Base-by-base conservation (phyloP, 2,888 invertebrate genomes). In the Pocota personata region DNA sequence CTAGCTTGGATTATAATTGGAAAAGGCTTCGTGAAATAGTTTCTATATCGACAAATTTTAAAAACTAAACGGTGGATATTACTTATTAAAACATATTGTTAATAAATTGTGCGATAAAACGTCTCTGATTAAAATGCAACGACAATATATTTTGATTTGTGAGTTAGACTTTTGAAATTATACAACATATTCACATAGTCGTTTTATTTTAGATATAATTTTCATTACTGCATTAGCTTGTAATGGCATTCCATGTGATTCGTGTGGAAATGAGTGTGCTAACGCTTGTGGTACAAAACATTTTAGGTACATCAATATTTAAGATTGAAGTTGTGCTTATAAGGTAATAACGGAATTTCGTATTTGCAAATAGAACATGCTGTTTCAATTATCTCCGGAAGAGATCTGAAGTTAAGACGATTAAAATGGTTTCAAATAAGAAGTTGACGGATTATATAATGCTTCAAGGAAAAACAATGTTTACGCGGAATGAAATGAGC, bases 341-440 rank as follows among this genome's bases (percentile, higher is more conserved):
- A n/a, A n/a, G 3, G 14, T 24, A 60, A 21, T 46, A 19, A 19
- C n/a, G 4, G 6, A 12, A 48, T 27, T 57, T 37, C 16, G 3
- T n/a, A 21, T 46, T 27, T 57, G 0, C 10, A 35, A 78, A 10
- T 35, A 93, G 95, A 43, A 94, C 95, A 10, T 95, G 95, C 88
- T 95, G 95, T 89, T 95, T 95, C 90, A 95, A 95, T 90, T 95
- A 95, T 89, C 92, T 95, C 88, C 94, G 94, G 86, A 95, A 95
- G 88, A 92, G 94, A 72, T 91, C 91, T 50, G 90, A 92, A 87
- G 89, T 91, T 0, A 90, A 89, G 27, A 89, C 89, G 12, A 88
- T 90, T 76, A 89, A 90, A 72, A 89, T 89, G 37, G 90, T 90
- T 40, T 90, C 90, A 0, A 90, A 91, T 48, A 90, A 91, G 35